Evolutionary conservation across 2,113 vertebrate species (phyloP).

Genomic region (Marmota monax): DNA sequence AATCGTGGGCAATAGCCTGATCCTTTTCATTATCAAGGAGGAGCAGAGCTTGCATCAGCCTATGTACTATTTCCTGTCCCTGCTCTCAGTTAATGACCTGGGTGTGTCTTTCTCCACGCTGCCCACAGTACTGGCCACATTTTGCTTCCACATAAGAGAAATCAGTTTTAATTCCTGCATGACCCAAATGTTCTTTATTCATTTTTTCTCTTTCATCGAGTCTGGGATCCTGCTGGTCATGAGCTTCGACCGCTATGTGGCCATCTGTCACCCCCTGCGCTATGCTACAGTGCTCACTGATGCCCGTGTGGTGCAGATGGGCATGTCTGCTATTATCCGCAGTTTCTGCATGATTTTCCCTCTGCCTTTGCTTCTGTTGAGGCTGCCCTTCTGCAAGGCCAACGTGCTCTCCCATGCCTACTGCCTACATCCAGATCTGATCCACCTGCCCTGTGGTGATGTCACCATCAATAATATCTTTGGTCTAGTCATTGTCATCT

Average conservation of each 20-base stretch:
- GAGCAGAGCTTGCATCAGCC: conserved; percentile 79
- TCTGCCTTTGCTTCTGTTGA: conserved; percentile 72
- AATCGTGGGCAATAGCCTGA: conserved; percentile 66
- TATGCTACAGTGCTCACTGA: conserved; percentile 70
- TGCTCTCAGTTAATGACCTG: conserved; percentile 77
- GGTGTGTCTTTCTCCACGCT: conserved; percentile 76
- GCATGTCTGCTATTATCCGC: not conserved
- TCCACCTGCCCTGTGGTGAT: conserved; percentile 63
- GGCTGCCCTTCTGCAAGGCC: conserved; percentile 66
- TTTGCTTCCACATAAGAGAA: conserved; percentile 72
- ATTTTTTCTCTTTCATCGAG: conserved; percentile 69
- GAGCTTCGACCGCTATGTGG: conserved; percentile 75
- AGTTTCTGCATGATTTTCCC: conserved; percentile 75
- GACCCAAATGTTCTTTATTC: conserved; percentile 76
- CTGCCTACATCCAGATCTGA: conserved; percentile 77
- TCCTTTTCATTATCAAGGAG: conserved; percentile 70
- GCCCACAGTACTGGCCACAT: conserved; percentile 69
- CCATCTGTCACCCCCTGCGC: conserved; percentile 74
- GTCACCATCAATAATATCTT: conserved; percentile 62
- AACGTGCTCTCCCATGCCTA: conserved; percentile 75
- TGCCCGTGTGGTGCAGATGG: not conserved
- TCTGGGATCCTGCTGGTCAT: conserved; percentile 67
- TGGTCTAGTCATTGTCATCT: conserved; percentile 53
- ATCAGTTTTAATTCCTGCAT: conserved; percentile 78
- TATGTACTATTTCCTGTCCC: conserved; percentile 81